These are phyloP conservation scores for Lophura nycthemera DNA, from an alignment of 2,113 vertebrate genomes.

Conservation along the genomic window DNA sequence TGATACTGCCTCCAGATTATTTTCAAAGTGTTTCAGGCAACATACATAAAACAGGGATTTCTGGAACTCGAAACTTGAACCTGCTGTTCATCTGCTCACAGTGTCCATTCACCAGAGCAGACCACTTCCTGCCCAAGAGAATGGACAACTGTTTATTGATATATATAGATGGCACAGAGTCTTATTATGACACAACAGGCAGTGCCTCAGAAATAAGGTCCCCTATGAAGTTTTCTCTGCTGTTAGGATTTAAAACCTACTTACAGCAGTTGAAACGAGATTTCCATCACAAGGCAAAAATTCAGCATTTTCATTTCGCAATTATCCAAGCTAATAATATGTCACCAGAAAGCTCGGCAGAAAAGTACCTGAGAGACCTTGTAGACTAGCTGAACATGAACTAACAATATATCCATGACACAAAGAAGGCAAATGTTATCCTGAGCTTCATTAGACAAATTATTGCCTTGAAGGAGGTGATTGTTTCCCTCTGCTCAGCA, in stretches of 20 bases:
- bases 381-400: neutral
- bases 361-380: neutral
- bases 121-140: neutral
- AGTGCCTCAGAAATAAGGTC: neutral
- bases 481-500: neutral
- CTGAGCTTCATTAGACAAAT: neutral
- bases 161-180: neutral
- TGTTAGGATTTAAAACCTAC: neutral
- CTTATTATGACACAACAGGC: neutral
- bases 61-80: neutral
- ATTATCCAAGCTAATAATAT: neutral
- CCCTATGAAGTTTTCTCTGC: neutral
- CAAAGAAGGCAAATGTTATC: neutral
- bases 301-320: neutral
- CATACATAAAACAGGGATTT: rapidly evolving
- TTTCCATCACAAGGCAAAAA: neutral
- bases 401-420: neutral
- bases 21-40: neutral
- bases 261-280: neutral
- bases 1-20: neutral
- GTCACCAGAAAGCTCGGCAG: neutral
- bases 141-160: neutral
- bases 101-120: neutral
- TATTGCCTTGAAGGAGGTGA: neutral
- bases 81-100: neutral